Percentiles rank a stretch among this genome's conserved stretches.
Conservation (phyloP, 2,888 invertebrate genomes). For the Zaprionus obscuricornis region DNA sequence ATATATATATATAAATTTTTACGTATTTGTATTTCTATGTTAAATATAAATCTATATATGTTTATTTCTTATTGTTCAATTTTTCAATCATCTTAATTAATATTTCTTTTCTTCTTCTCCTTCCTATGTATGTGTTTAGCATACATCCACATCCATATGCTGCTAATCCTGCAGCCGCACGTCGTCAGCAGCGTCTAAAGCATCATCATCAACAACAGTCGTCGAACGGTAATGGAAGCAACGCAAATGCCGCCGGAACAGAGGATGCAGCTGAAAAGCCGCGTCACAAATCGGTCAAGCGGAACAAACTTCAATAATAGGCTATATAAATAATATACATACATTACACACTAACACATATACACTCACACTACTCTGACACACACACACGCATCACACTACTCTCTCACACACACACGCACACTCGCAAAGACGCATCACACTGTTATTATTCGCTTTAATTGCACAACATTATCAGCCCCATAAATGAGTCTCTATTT, state of each 20-base stretch:
- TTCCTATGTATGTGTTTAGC: slow-evolving; percentile 53
- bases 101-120: slow-evolving; percentile 22
- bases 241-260: no score
- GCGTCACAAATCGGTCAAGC: slow-evolving; percentile 43
- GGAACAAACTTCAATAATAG: slow-evolving; percentile 57
- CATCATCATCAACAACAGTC: slow-evolving; percentile 62
- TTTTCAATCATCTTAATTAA: slow-evolving; percentile 11
- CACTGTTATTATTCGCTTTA: no score
- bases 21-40: neutral
- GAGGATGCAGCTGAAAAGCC: slow-evolving; percentile 37
- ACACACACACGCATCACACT: slow-evolving; percentile 1
- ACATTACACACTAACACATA: neutral
- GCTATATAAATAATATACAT: slow-evolving; percentile 1
- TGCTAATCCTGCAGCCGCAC: slow-evolving; percentile 67
- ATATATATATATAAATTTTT: slow-evolving; percentile 26
- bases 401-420: neutral
- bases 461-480: no score
- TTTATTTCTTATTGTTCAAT: neutral
- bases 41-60: slow-evolving; percentile 10
- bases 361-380: neutral
- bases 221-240: slow-evolving; percentile 8
- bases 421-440: slow-evolving; percentile 8
- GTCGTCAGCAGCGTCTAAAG: slow-evolving; percentile 81
- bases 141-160: slow-evolving; percentile 84
- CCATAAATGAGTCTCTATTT: no score